Conservation (phyloP, 2,113 vertebrate species). For the Riparia riparia region DNA sequence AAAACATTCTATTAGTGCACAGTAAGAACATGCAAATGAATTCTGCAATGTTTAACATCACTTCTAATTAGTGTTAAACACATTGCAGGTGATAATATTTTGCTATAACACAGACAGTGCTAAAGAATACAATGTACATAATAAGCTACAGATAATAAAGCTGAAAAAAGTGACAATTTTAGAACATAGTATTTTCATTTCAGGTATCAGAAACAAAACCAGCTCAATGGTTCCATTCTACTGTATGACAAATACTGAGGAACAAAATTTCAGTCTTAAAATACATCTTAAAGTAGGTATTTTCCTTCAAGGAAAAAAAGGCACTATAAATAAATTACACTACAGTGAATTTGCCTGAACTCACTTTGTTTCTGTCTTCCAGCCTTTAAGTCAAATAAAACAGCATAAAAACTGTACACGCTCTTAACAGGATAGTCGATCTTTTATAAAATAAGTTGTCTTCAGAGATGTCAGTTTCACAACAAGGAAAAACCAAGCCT, state of each 20-base stretch:
- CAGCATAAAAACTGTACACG: constrained; percentile 86
- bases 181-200: constrained; percentile 83
- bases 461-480: constrained; percentile 86
- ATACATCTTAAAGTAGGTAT: constrained; percentile 93
- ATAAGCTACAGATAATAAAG: constrained; percentile 85
- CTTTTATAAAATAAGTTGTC: constrained; percentile 86
- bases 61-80: constrained; percentile 81
- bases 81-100: constrained; percentile 85
- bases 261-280: constrained; percentile 96
- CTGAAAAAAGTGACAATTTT: constrained; percentile 83
- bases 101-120: constrained; percentile 79
- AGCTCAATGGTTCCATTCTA: constrained; percentile 90
- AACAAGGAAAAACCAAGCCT: constrained; percentile 87
- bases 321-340: constrained; percentile 99
- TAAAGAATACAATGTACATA: constrained; percentile 84
- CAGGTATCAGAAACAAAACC: constrained; percentile 92
- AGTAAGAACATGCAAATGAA: constrained; percentile 55
- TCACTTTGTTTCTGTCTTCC: constrained; percentile 97
- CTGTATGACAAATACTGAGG: constrained; percentile 93
- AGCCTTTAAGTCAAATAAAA: constrained; percentile 94
- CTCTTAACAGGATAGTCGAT: constrained; percentile 84
- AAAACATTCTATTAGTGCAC: constrained; percentile 57
- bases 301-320: constrained; percentile 99
- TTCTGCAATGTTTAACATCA: constrained; percentile 72
- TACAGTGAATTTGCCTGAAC: constrained; percentile 98